Conservation (phyloP, 2,113 vertebrate species). For the human (Homo sapiens) region GRCh38 chr13:49007001-49007500, state of each 20-base stretch:
- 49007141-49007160: neutral
- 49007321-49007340: slow-evolving; percentile 40
- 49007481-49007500: neutral
- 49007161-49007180: neutral
- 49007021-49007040: neutral
- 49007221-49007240: neutral
- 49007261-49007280: neutral
- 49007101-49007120: slow-evolving; percentile 2
- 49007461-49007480: neutral
- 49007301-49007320: neutral
- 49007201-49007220: neutral
- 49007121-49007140: neutral
- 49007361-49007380: slow-evolving; percentile 41
- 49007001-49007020: slow-evolving; percentile 1
- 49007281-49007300: slow-evolving; percentile 27
- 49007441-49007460: neutral
- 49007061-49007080: slow-evolving; percentile 32
- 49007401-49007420: neutral
- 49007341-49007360: slow-evolving; percentile 17
- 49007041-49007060: slow-evolving; percentile 15
- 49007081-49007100: neutral
- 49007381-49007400: slow-evolving; percentile 14
- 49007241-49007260: slow-evolving; percentile 7
- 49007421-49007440: neutral
- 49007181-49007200: neutral